These are phyloP conservation scores for Palloptera scutellata DNA, from an alignment of 2,888 invertebrate species.

Conservation along the genomic window DNA sequence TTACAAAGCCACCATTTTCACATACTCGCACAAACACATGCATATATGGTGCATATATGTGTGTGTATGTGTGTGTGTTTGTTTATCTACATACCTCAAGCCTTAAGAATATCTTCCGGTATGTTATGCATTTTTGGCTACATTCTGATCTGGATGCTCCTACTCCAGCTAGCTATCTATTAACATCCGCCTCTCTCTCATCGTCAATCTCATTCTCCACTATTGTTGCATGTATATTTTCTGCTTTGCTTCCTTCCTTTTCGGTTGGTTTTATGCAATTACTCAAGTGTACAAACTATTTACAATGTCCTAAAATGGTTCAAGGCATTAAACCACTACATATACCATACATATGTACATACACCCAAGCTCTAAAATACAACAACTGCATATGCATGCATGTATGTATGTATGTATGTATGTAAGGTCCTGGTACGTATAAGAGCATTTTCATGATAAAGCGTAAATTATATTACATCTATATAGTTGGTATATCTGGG, in stretches of 20 bases:
- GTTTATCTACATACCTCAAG: background rate
- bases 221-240: slow-evolving; percentile 5
- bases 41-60: no score
- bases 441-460: background rate
- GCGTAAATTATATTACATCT: no score
- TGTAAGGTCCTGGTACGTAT: background rate
- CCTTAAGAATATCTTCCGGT: background rate
- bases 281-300: slow-evolving; percentile 27
- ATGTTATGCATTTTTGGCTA: slow-evolving; percentile 2
- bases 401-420: background rate
- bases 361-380: background rate
- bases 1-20: background rate
- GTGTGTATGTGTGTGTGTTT: no score
- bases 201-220: background rate
- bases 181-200: no score
- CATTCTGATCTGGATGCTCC: background rate
- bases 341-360: background rate
- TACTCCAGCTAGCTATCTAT: background rate
- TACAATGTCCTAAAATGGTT: slow-evolving; percentile 24
- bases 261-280: slow-evolving; percentile 10
- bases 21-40: background rate
- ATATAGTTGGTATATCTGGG: no score
- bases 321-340: slow-evolving; percentile 30
- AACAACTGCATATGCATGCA: slow-evolving; percentile 9
- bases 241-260: slow-evolving; percentile 9